phyloP scores from a whole-genome alignment of 2,888 invertebrate species.

The Smittia sp. region DNA sequence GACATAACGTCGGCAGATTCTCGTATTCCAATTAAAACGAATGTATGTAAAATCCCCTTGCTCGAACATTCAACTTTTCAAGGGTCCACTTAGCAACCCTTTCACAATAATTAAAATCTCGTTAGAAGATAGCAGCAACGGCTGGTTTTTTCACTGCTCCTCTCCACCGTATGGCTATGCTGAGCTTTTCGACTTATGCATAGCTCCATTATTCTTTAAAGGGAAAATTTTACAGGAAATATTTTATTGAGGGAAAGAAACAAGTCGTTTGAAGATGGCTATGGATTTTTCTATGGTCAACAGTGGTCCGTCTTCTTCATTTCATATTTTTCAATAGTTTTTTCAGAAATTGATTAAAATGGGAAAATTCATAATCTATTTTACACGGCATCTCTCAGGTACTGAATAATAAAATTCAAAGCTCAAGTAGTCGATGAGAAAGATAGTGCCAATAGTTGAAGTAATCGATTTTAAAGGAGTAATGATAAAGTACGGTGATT shows the following conservation, averaged over 20 bases:
- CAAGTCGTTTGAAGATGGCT: too few relatives aligned
- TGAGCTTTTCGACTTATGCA: slow-evolving; percentile 27
- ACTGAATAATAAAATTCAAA: slow-evolving; percentile 2
- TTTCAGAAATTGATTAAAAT: neutral
- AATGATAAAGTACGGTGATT: too few relatives aligned
- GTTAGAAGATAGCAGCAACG: slow-evolving; percentile 11
- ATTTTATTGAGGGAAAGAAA: too few relatives aligned
- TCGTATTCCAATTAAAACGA: slow-evolving; percentile 38
- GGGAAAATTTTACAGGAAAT: too few relatives aligned
- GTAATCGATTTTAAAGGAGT: neutral
- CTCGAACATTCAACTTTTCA: neutral
- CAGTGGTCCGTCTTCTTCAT: neutral
- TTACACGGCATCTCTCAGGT: too few relatives aligned
- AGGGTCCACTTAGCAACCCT: slow-evolving; percentile 24
- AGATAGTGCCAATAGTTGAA: slow-evolving; percentile 13
- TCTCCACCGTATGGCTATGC: neutral
- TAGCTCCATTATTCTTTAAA: too few relatives aligned
- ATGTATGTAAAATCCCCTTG: slow-evolving; percentile 26
- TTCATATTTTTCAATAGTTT: neutral
- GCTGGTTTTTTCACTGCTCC: neutral
- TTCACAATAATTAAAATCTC: slow-evolving; percentile 39
- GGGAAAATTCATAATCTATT: neutral
- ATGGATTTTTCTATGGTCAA: too few relatives aligned
- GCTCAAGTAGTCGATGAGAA: neutral
- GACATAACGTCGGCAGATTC: slow-evolving; percentile 14